Percentiles rank a stretch among this genome's conserved stretches.
phyloP scores from a whole-genome alignment of 2,113 vertebrate species.

The Bubo blakistoni region DNA sequence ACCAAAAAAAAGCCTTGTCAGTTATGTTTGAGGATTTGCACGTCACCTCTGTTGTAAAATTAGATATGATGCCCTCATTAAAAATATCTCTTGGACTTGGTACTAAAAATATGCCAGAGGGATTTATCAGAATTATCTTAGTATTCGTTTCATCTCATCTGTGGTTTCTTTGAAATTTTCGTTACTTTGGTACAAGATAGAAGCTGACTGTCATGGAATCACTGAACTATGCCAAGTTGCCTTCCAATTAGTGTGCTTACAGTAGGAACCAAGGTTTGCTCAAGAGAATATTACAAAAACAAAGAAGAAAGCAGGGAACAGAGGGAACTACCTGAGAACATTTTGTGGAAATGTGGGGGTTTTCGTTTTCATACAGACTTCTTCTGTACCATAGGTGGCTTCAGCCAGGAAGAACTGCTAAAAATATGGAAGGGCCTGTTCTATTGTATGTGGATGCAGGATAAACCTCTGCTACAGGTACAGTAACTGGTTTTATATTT shows the following conservation, averaged over 20 bases:
- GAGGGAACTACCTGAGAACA: neutral
- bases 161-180: neutral
- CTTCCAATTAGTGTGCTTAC: neutral
- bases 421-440: conserved; percentile 96
- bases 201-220: neutral
- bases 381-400: conserved; percentile 74
- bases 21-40: neutral
- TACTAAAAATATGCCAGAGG: neutral
- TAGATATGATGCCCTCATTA: neutral
- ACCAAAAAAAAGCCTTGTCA: neutral
- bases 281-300: neutral
- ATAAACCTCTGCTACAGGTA: conserved; percentile 89
- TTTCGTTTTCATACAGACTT: neutral
- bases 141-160: neutral
- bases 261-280: neutral
- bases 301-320: neutral
- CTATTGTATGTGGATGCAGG: conserved; percentile 94
- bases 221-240: neutral
- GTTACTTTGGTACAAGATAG: neutral
- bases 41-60: neutral
- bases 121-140: neutral
- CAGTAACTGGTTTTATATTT: neutral
- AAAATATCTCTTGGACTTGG: neutral
- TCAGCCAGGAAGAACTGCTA: conserved; percentile 85
- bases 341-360: neutral